Evolutionary conservation across 2,113 vertebrate species (phyloP), one percentile per base, ranked within the genome.

Genomic region (Orthonyx spaldingii): DNA sequence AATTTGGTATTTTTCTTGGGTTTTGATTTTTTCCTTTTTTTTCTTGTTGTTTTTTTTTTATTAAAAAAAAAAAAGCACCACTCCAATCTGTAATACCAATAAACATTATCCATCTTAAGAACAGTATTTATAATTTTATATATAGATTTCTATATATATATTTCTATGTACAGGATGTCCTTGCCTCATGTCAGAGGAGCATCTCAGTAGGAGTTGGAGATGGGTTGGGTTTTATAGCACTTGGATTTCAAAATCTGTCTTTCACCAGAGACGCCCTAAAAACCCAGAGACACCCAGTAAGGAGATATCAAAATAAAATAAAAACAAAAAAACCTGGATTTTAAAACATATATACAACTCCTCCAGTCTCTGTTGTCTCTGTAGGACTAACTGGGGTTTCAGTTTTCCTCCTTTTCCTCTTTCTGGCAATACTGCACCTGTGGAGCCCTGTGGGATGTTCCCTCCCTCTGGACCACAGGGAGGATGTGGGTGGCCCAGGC

Each of bases 101-200:
- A 96, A 96, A 93, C 94, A 92, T 93, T n/a, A 94, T 70, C 82
- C 89, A 94, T 93, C 91, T 96, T 94, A 95, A 93, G 83, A 96
- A 94, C 84, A 86, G 82, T 94, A 92, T 97, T 93, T 95, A 91
- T 94, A 94, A 50, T 92, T 91, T 64, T 96, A 76, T 95, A 96
- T 79, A 97, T 49, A 95, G 91, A 84, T 90, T 78, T 96, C 24
- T 96, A 77, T 95, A 86, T 94, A 84, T 94, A 96, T 84, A 61
- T 94, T 85, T 56, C 50, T 96, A 93, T 97, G 72, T 96, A 97
- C 92, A 97, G 49, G 61, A 78, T 44, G 79, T 85, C 92, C 92
- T 95, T 78, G 83, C 82, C 71, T 88, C 16, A 0, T 33, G n/a
- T 84, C 68, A 41, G 16, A 56, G 12, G 33, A 89, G 53, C 84